phyloP scores from a whole-genome alignment of 2,797 vertebrate genomes.

The Rousettus madagascariensis region DNA sequence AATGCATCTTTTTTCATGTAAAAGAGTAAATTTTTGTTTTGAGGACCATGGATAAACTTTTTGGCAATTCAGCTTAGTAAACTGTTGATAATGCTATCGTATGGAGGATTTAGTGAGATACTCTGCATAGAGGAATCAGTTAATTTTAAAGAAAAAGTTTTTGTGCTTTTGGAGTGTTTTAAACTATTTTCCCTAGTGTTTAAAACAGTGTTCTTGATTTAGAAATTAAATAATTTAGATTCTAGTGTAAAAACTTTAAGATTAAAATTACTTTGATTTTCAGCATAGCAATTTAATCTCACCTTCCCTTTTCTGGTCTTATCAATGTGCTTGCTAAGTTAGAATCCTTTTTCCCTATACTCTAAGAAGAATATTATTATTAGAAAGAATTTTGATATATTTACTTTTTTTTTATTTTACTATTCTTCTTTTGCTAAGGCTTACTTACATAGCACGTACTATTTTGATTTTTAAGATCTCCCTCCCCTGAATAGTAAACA shows the following conservation, averaged over 20 bases:
- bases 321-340: neutral
- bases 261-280: slow-evolving; percentile 23
- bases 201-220: slow-evolving; percentile 32
- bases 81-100: neutral
- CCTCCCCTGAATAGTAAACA: neutral
- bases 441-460: neutral
- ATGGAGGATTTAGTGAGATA: neutral
- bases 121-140: neutral
- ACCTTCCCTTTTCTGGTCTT: neutral
- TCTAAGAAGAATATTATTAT: slow-evolving; percentile 39
- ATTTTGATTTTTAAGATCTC: slow-evolving; percentile 6
- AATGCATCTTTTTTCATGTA: neutral
- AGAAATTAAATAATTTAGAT: slow-evolving; percentile 38
- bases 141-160: slow-evolving; percentile 52
- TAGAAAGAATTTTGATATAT: slow-evolving; percentile 11
- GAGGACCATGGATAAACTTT: neutral
- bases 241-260: slow-evolving; percentile 30
- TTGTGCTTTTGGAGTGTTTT: slow-evolving; percentile 28
- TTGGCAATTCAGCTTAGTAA: neutral
- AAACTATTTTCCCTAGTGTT: neutral
- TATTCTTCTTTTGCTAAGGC: neutral
- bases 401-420: neutral
- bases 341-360: neutral
- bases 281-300: neutral
- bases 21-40: slow-evolving; percentile 43